Evolutionary conservation across 2,888 invertebrate genomes (phyloP).

Genomic region (Drosophila anomelani): DNA sequence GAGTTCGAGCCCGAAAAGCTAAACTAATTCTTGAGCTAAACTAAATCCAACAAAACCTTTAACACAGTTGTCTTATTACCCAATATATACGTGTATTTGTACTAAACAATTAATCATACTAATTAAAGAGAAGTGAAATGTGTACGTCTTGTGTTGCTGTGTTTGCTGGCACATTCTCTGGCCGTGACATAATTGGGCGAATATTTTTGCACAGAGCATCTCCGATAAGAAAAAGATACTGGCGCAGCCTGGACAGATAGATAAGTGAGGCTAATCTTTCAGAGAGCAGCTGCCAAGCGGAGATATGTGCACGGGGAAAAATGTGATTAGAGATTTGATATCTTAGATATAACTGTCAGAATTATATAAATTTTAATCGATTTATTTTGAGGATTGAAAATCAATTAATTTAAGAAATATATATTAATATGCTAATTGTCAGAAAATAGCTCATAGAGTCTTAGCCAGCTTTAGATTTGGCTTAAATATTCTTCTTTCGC

Average conservation of each 20-base stretch:
- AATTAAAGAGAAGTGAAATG: constrained; percentile 54
- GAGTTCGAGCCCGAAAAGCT: constrained; percentile 42
- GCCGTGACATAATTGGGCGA: constrained; percentile 67
- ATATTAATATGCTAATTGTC: too few species aligned
- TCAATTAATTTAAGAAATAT: not conserved
- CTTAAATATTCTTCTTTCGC: too few species aligned
- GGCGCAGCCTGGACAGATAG: constrained; percentile 42
- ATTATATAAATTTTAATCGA: not conserved
- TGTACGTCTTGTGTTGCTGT: constrained; percentile 21
- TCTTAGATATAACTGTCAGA: not conserved
- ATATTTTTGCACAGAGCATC: constrained; percentile 56
- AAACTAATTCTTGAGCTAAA: constrained; percentile 40
- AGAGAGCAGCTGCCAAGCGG: constrained; percentile 56
- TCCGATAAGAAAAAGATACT: constrained; percentile 52
- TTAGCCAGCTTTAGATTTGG: too few species aligned
- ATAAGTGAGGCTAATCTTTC: constrained; percentile 61
- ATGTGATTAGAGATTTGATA: not conserved
- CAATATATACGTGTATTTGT: constrained; percentile 10
- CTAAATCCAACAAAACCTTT: constrained; percentile 32
- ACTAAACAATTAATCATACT: constrained; percentile 62
- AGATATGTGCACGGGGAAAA: constrained; percentile 16
- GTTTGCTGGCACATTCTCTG: constrained; percentile 52
- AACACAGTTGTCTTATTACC: constrained; percentile 31
- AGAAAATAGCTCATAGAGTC: too few species aligned
- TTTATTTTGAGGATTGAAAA: not conserved